Percentiles rank a stretch among this genome's conserved stretches.
These are phyloP conservation scores for Unio pictorum DNA, from an alignment of 2,888 invertebrate genomes.

Conservation along the genomic window DNA sequence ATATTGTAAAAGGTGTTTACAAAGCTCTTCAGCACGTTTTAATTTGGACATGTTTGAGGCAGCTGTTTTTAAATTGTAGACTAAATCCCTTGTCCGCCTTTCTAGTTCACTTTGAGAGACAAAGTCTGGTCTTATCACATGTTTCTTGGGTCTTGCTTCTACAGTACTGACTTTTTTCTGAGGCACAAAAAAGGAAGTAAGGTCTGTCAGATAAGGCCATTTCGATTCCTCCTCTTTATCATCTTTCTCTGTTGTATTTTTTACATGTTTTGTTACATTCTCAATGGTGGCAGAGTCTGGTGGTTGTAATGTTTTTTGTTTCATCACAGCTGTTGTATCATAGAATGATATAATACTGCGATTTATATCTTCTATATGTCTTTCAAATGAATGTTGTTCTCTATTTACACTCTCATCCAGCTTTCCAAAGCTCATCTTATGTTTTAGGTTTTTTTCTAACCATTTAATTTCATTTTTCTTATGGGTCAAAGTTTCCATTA, in stretches of 20 bases:
- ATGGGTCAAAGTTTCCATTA: too few species aligned
- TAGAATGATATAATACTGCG: slow-evolving; percentile 37
- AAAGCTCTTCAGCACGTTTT: slow-evolving; percentile 80
- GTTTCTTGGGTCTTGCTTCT: too few species aligned
- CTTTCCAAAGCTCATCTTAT: too few species aligned
- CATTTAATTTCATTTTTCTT: too few species aligned
- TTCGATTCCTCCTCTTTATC: background rate
- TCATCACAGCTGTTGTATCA: slow-evolving; percentile 13
- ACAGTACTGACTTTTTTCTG: background rate
- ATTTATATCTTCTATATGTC: slow-evolving; percentile 28
- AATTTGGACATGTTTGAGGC: slow-evolving; percentile 74
- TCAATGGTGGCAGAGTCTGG: background rate
- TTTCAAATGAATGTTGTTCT: too few species aligned
- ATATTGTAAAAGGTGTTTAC: slow-evolving; percentile 81
- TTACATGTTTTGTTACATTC: background rate
- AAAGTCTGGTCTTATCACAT: too few species aligned
- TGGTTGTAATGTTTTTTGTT: background rate
- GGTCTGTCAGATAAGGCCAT: background rate
- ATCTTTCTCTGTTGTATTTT: background rate
- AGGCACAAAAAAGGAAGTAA: slow-evolving; percentile 2
- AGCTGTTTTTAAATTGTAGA: slow-evolving; percentile 46
- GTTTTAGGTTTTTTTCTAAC: too few species aligned
- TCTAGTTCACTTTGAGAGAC: too few species aligned
- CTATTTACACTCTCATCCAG: too few species aligned
- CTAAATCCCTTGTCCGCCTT: slow-evolving; percentile 48